Conservation (phyloP, 2,797 vertebrate species). For the Gymnopithys bicolor region DNA sequence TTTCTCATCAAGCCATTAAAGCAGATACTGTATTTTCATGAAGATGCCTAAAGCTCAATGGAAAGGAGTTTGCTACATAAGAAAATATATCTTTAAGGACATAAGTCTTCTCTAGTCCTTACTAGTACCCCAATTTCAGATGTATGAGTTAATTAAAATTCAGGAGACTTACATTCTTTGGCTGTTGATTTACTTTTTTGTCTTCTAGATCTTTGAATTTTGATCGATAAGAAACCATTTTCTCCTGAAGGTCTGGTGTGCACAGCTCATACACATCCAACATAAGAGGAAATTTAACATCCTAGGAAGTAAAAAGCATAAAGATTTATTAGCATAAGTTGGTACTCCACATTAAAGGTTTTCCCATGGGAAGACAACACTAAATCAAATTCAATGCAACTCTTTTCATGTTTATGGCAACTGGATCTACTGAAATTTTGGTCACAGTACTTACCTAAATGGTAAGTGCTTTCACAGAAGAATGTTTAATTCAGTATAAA, state of each 20-base stretch:
- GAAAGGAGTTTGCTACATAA: not conserved
- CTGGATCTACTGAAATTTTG: not conserved
- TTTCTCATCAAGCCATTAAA: not conserved
- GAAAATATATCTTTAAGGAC: not conserved
- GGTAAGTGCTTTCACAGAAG: not conserved
- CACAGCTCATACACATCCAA: conserved; percentile 97
- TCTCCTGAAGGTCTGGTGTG: conserved; percentile 92
- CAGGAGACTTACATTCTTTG: conserved; percentile 82
- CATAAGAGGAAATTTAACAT: conserved; percentile 99
- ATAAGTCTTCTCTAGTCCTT: not conserved
- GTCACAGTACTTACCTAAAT: not conserved
- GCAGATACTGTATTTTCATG: not conserved
- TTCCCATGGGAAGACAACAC: not conserved
- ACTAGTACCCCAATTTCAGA: not conserved
- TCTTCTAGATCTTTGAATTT: conserved; percentile 98
- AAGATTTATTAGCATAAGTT: not conserved
- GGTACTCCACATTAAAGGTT: not conserved
- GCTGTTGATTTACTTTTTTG: conserved; percentile 90
- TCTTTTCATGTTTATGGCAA: not conserved
- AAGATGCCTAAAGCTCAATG: not conserved
- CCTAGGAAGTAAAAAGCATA: conserved; percentile 73
- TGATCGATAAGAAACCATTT: conserved; percentile 90
- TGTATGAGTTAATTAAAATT: not conserved
- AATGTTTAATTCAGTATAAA: not conserved
- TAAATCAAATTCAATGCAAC: not conserved